Percentiles rank a stretch among this genome's conserved stretches.
Conservation (phyloP, 2,113 vertebrate genomes). For the Gallinago media region DNA sequence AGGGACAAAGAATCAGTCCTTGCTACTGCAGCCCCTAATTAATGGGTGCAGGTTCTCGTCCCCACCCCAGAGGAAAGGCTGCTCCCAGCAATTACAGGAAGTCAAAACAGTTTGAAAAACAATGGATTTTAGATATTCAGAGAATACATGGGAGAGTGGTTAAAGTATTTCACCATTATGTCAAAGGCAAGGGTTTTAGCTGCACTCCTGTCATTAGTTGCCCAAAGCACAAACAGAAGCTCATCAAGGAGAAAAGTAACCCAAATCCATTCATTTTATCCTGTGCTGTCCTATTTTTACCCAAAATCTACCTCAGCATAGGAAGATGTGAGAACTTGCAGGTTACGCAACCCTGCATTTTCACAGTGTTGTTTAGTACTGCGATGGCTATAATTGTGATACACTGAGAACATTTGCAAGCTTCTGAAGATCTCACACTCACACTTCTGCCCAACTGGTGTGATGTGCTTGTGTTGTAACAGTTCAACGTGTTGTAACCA, state of each 20-base stretch:
- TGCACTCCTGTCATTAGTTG: neutral
- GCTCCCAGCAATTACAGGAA: neutral
- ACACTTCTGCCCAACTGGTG: slow-evolving; percentile 54
- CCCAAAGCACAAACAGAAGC: neutral
- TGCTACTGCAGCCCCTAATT: neutral
- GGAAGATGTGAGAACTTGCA: slow-evolving; percentile 31
- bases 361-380: slow-evolving; percentile 2
- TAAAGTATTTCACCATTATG: neutral
- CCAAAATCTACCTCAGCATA: neutral
- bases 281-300: slow-evolving; percentile 38
- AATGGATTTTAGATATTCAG: neutral
- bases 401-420: slow-evolving; percentile 43
- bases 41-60: neutral
- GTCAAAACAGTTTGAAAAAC: neutral
- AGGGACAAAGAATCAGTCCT: neutral
- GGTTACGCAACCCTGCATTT: slow-evolving; percentile 1
- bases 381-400: slow-evolving; percentile 32
- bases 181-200: neutral
- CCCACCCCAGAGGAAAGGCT: neutral
- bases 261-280: neutral
- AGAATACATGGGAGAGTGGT: neutral
- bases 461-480: slow-evolving; percentile 32
- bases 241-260: neutral
- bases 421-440: slow-evolving; percentile 47
- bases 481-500: neutral